Conservation (phyloP, 1,140 invertebrate genomes). For the Potamilus streckersoni region DNA sequence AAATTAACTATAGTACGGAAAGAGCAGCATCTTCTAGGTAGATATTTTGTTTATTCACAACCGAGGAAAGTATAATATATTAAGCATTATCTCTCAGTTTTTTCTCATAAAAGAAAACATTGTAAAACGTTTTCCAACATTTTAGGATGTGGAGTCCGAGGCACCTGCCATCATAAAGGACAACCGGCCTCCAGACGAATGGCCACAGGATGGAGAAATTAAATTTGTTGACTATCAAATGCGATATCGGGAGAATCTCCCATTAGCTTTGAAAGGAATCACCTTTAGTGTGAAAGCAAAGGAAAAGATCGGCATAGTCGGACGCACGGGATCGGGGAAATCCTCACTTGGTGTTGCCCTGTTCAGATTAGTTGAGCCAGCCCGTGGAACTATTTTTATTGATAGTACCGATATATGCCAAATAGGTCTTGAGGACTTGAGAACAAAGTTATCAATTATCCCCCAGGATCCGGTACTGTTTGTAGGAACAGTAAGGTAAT, state of each 20-base stretch:
- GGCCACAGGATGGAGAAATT: slow-evolving; percentile 73
- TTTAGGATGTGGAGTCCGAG: slow-evolving; percentile 61
- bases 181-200: slow-evolving; percentile 65
- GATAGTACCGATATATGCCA: slow-evolving; percentile 59
- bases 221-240: slow-evolving; percentile 72
- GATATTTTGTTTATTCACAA: too few relatives aligned
- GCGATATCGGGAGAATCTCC: slow-evolving; percentile 70
- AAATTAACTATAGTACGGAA: too few relatives aligned
- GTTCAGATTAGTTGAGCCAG: slow-evolving; percentile 72
- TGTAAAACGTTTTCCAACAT: background rate
- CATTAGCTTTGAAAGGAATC: slow-evolving; percentile 71
- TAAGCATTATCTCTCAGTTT: too few relatives aligned
- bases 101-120: too few relatives aligned
- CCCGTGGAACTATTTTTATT: slow-evolving; percentile 61
- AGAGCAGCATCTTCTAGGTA: too few relatives aligned
- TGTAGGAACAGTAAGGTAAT: slow-evolving; percentile 65
- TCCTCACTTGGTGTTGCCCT: slow-evolving; percentile 72
- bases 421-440: slow-evolving; percentile 62
- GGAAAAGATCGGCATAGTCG: slow-evolving; percentile 75
- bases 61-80: too few relatives aligned
- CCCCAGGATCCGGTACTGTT: slow-evolving; percentile 72
- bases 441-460: slow-evolving; percentile 65
- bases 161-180: slow-evolving; percentile 44
- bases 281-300: slow-evolving; percentile 71
- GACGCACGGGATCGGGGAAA: slow-evolving; percentile 72